Percentiles rank a stretch among this genome's conserved stretches.
phyloP scores from a whole-genome alignment of 2,888 invertebrate genomes.

The Pterostichus madidus region DNA sequence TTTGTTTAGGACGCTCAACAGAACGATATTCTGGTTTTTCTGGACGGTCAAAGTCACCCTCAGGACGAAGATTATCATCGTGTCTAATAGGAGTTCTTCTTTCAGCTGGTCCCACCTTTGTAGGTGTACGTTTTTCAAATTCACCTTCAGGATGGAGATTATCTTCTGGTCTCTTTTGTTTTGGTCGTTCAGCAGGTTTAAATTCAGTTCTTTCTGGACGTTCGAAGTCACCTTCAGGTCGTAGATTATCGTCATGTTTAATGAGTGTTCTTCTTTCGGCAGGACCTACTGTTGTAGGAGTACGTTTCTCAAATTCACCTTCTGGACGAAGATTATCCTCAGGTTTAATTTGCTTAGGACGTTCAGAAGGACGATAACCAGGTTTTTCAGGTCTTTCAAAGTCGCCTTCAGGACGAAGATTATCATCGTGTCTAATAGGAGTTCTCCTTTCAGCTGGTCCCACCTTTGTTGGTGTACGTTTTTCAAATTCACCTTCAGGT shows the following conservation, averaged over 20 bases:
- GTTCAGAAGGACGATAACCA: slow-evolving; percentile 75
- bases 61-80: slow-evolving; percentile 80
- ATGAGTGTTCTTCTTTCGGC: slow-evolving; percentile 78
- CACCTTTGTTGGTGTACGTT: slow-evolving; percentile 76
- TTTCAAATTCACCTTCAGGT: slow-evolving; percentile 79
- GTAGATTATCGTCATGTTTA: slow-evolving; percentile 79
- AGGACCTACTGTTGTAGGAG: slow-evolving; percentile 71
- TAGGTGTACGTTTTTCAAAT: slow-evolving; percentile 77
- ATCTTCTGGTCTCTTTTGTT: slow-evolving; percentile 78
- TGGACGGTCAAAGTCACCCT: slow-evolving; percentile 76
- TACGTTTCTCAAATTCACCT: slow-evolving; percentile 69
- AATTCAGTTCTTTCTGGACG: slow-evolving; percentile 75
- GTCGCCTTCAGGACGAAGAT: slow-evolving; percentile 75
- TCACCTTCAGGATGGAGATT: slow-evolving; percentile 79
- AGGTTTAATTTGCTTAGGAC: slow-evolving; percentile 75
- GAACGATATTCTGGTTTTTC: slow-evolving; percentile 69
- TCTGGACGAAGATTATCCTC: slow-evolving; percentile 76
- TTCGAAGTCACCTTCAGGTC: slow-evolving; percentile 79
- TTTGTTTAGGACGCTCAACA: slow-evolving; percentile 73
- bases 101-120: slow-evolving; percentile 77
- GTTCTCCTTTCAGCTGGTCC: slow-evolving; percentile 81
- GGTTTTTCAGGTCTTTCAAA: slow-evolving; percentile 76
- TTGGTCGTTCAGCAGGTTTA: slow-evolving; percentile 76
- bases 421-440: slow-evolving; percentile 77
- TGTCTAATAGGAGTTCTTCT: slow-evolving; percentile 79